Base-by-base conservation (phyloP, 2,113 vertebrate genomes). In the Hemicordylus capensis region DNA sequence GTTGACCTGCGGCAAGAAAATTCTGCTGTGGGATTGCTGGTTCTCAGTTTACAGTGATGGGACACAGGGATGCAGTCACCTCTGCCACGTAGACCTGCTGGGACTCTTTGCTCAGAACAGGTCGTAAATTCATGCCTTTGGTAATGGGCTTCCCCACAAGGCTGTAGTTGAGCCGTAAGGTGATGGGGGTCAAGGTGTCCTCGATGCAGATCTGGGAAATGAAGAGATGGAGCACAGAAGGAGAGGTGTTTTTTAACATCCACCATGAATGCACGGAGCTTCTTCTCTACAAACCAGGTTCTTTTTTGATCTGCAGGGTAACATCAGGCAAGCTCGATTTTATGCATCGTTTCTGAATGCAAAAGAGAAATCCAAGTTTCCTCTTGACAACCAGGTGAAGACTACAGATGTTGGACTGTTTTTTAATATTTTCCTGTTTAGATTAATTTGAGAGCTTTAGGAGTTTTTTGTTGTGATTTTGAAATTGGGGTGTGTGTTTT, bases 111-210 rank as follows among this genome's bases (percentile, higher is more conserved):
- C 85, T 91, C 74, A 95, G 56, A 64, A 93, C 76, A 4, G 94
- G 92, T 15, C 1, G 69, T 9, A 95, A 89, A 15, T 80, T 85
- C 66, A 1, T 4, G n/a, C 67, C 24, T 17, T 67, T 86, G 26
- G 37, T 0, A 1, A 88, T 82, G 82, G 89, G 80, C 6, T 86
- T 56, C 26, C 89, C 86, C 1, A 14, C 34, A 69, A 93, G 80
- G 4, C 87, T 89, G 80, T 92, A 92, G 88, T 88, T 85, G 69
- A 95, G 87, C 11, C 84, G 80, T 77, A 95, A 77, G 74, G 51
- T 34, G 70, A 95, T 89, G 37, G 94, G 93, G 22, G 7, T 92
- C 78, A 92, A 20, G 1, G 87, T 58, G 24, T 95, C 95, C n/a
- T 89, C 89, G 0, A 88, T 81, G 3, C 93, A 95, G 26, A 31